phyloP scores from a whole-genome alignment of 2,797 vertebrate genomes.

The Ptychadena robeensis region DNA sequence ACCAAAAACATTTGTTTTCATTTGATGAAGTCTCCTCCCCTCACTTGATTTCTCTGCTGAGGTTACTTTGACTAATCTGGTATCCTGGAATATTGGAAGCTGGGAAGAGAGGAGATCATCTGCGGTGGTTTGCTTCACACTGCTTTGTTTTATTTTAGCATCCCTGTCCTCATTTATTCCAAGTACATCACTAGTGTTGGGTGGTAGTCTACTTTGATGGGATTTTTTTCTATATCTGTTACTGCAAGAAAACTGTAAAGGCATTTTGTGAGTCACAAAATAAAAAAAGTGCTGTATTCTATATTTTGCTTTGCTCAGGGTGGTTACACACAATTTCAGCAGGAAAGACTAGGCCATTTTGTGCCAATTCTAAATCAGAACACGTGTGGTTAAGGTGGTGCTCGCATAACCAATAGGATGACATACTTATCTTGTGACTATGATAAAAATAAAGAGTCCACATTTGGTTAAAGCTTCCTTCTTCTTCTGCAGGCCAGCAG shows the following conservation, averaged over 20 bases:
- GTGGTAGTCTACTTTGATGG: neutral
- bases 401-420: neutral
- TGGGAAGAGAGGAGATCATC: too few species aligned
- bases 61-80: too few species aligned
- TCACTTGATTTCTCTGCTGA: too few species aligned
- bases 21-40: neutral
- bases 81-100: too few species aligned
- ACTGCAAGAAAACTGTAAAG: neutral
- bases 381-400: neutral
- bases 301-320: neutral
- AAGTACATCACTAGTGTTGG: neutral
- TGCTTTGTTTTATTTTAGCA: too few species aligned
- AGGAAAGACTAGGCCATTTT: neutral
- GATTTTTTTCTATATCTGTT: neutral
- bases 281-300: neutral
- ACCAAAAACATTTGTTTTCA: too few species aligned
- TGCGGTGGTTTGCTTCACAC: too few species aligned
- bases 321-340: neutral
- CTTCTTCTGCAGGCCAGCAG: slow-evolving; percentile 85
- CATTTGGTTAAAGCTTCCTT: slow-evolving; percentile 38
- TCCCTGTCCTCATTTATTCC: too few species aligned
- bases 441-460: slow-evolving; percentile 12
- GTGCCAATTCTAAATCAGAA: neutral
- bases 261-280: neutral
- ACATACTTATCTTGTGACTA: slow-evolving; percentile 7